Conservation (phyloP, 2,888 invertebrate species). For the Tanaodytes sp. region DNA sequence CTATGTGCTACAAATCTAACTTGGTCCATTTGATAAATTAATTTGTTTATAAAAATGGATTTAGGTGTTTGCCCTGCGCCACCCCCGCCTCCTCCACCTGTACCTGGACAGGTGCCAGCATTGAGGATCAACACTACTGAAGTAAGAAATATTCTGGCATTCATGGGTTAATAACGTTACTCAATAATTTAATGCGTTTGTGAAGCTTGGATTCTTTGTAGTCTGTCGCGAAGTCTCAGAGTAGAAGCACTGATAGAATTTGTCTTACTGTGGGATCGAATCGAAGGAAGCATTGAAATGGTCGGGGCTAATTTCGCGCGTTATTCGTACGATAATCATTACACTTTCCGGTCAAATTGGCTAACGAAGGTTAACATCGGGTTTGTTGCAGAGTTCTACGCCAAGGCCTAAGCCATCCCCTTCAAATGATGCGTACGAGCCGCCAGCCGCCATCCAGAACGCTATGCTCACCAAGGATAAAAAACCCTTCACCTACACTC, state of each 20-base stretch:
- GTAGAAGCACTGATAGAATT: conserved; percentile 14
- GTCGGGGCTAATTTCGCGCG: no score
- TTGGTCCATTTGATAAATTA: conserved; percentile 3
- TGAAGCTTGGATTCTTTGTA: conserved; percentile 38
- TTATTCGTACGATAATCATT: no score
- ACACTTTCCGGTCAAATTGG: no score
- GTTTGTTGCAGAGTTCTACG: conserved; percentile 26
- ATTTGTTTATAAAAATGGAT: conserved; percentile 53
- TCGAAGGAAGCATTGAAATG: no score
- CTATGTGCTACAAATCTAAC: neutral
- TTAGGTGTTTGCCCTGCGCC: conserved; percentile 69
- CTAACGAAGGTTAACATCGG: no score
- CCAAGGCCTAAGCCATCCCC: conserved; percentile 53
- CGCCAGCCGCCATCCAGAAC: conserved; percentile 91
- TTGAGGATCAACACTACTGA: conserved; percentile 74
- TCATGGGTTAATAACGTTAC: conserved; percentile 42
- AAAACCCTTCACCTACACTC: conserved; percentile 97
- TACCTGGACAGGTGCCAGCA: conserved; percentile 74
- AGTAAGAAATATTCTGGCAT: conserved; percentile 66
- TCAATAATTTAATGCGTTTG: conserved; percentile 40
- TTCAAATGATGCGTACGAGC: conserved; percentile 75
- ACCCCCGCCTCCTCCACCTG: conserved; percentile 77
- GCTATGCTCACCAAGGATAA: conserved; percentile 97
- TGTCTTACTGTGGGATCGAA: no score
- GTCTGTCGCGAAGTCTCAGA: conserved; percentile 28